A percentile compares a stretch with the other conserved stretches of the same genome.
Evolutionary conservation across 2,888 invertebrate species (phyloP).

Genomic region (Horisme vitalbata): DNA sequence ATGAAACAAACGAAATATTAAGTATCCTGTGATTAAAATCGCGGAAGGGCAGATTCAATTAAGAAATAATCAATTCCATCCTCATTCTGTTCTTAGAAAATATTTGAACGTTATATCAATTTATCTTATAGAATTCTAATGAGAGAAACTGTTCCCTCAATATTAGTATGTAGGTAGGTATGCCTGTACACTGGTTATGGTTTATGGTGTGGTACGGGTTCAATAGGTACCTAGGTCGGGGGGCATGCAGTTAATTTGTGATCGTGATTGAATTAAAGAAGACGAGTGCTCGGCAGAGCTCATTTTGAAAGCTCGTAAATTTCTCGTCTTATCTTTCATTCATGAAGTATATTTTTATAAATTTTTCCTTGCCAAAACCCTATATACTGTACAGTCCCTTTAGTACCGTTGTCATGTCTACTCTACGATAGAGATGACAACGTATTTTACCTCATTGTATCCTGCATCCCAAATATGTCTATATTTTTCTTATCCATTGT

Average conservation of each 20-base stretch:
- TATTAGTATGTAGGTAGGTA: constrained; percentile 23
- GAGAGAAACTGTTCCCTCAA: neutral
- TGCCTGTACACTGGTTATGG: constrained; percentile 10
- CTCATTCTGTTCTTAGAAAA: neutral
- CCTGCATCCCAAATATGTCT: neutral
- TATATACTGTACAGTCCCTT: too few species aligned
- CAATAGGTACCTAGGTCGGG: constrained; percentile 45
- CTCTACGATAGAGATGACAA: too few species aligned
- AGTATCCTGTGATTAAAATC: constrained; percentile 2
- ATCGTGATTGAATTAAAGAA: constrained; percentile 72
- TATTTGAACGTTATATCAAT: constrained; percentile 6
- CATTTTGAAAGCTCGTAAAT: constrained; percentile 60
- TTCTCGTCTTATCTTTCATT: constrained; percentile 47
- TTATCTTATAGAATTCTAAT: neutral
- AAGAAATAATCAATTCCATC: neutral
- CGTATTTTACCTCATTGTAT: too few species aligned
- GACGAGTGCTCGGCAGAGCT: constrained; percentile 47
- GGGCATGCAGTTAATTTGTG: constrained; percentile 60
- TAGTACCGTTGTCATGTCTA: too few species aligned
- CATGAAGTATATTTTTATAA: too few species aligned
- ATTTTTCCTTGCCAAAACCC: too few species aligned
- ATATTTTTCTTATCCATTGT: constrained; percentile 39
- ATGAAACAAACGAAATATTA: neutral
- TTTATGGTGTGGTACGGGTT: constrained; percentile 29
- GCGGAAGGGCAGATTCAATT: neutral